A percentile compares a stretch with the other conserved stretches of the same genome.
phyloP scores from a whole-genome alignment of 1,140 invertebrate genomes.

The Psilanteris sp. region DNA sequence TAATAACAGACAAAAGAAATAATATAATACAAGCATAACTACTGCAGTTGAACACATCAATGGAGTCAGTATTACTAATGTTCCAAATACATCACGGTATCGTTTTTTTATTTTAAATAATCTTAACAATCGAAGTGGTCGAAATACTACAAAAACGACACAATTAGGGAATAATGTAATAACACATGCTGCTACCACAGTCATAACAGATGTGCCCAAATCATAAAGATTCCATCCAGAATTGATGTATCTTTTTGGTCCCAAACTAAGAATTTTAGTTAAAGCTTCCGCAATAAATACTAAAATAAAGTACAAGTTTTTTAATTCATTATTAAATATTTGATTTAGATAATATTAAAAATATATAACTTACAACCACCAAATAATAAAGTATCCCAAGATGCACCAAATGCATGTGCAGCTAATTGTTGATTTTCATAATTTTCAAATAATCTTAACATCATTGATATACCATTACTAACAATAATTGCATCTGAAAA shows the following conservation, averaged over 20 bases:
- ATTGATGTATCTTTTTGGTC: slow-evolving; percentile 85
- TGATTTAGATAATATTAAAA: neutral
- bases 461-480: slow-evolving; percentile 85
- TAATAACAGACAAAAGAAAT: slow-evolving; percentile 94
- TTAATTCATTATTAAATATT: neutral
- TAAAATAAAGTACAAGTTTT: slow-evolving; percentile 70
- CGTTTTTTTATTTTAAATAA: slow-evolving; percentile 91
- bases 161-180: slow-evolving; percentile 84
- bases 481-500: slow-evolving; percentile 83
- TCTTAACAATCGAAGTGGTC: slow-evolving; percentile 84
- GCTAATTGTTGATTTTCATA: slow-evolving; percentile 81
- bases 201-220: slow-evolving; percentile 86
- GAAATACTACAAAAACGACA: slow-evolving; percentile 87
- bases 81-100: slow-evolving; percentile 94
- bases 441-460: slow-evolving; percentile 80
- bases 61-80: slow-evolving; percentile 89
- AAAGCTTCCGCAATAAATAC: slow-evolving; percentile 89
- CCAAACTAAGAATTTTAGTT: slow-evolving; percentile 87
- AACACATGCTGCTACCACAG: slow-evolving; percentile 84
- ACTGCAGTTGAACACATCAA: slow-evolving; percentile 88
- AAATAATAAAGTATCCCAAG: slow-evolving; percentile 88
- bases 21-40: slow-evolving; percentile 93
- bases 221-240: slow-evolving; percentile 95
- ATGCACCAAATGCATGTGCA: slow-evolving; percentile 83
- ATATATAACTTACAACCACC: slow-evolving; percentile 81